These are phyloP conservation scores for Leptinotarsa haldemani DNA, from an alignment of 2,888 invertebrate species.

Conservation along the genomic window DNA sequence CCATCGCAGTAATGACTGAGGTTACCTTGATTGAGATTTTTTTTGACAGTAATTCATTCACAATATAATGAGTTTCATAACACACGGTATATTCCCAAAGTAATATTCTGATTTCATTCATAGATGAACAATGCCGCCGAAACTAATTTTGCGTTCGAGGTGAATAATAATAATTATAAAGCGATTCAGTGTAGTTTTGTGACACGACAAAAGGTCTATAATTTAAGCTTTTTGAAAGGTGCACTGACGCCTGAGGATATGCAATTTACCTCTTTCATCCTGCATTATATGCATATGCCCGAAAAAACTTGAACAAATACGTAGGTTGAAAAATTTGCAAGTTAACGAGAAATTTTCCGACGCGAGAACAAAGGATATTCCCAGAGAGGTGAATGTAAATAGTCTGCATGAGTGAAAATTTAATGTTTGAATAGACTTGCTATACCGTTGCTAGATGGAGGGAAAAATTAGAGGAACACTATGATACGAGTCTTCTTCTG, in stretches of 20 bases:
- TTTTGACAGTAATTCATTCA: too few relatives aligned
- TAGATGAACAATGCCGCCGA: not conserved
- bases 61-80: not conserved
- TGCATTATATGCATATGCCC: conserved; percentile 3
- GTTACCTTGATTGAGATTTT: too few relatives aligned
- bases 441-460: too few relatives aligned
- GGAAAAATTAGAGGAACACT: too few relatives aligned
- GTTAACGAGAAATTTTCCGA: conserved; percentile 17
- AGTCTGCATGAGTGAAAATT: too few relatives aligned
- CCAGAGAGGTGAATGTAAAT: too few relatives aligned
- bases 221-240: conserved; percentile 22
- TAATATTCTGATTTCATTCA: not conserved
- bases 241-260: conserved; percentile 23
- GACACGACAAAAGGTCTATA: conserved; percentile 26
- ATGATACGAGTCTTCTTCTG: too few relatives aligned
- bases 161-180: conserved; percentile 10
- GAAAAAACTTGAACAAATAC: conserved; percentile 10
- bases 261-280: conserved; percentile 17
- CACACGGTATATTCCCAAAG: not conserved
- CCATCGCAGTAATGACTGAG: too few relatives aligned
- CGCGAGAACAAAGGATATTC: conserved; percentile 14
- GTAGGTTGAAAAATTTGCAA: conserved; percentile 31
- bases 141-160: not conserved
- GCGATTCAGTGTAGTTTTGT: conserved; percentile 18
- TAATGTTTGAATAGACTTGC: too few relatives aligned